Conservation (phyloP, 2,113 vertebrate genomes). For the Tragulus kanchil region DNA sequence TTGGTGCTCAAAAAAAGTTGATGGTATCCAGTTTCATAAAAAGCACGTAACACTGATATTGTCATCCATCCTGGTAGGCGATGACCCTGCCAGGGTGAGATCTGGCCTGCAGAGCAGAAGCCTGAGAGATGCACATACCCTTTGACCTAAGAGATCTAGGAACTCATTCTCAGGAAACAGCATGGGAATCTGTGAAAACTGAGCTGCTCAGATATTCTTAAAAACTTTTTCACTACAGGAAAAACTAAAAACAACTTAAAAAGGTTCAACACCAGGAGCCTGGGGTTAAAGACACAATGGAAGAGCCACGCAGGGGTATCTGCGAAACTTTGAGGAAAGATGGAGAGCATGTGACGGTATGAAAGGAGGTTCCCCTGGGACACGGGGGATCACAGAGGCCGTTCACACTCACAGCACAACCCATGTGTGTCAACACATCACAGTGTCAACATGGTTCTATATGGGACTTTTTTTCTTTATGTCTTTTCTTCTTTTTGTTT, state of each 20-base stretch:
- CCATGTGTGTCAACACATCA: background rate
- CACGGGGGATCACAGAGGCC: background rate
- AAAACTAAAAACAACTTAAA: constrained; percentile 39
- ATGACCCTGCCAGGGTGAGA: constrained; percentile 49
- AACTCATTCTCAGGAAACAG: constrained; percentile 59
- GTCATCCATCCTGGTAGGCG: constrained; percentile 11
- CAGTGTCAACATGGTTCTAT: background rate
- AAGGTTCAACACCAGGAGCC: background rate
- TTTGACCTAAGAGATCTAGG: constrained; percentile 35
- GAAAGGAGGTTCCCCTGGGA: background rate
- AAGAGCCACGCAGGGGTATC: background rate
- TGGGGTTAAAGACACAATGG: background rate
- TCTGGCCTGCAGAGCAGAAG: background rate
- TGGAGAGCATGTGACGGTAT: background rate
- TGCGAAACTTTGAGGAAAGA: background rate
- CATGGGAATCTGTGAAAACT: constrained; percentile 3
- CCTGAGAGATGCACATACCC: background rate
- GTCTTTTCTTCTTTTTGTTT: constrained; percentile 48
- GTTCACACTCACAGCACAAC: background rate
- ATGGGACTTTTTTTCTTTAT: constrained; percentile 29
- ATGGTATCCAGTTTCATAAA: constrained; percentile 32
- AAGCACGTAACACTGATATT: constrained; percentile 35
- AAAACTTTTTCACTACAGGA: constrained; percentile 12
- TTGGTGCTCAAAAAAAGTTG: background rate
- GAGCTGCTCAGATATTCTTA: constrained; percentile 15